Percentiles rank a stretch among this genome's conserved stretches.
phyloP scores from a whole-genome alignment of 1,140 invertebrate species.

The Cylas formicarius region DNA sequence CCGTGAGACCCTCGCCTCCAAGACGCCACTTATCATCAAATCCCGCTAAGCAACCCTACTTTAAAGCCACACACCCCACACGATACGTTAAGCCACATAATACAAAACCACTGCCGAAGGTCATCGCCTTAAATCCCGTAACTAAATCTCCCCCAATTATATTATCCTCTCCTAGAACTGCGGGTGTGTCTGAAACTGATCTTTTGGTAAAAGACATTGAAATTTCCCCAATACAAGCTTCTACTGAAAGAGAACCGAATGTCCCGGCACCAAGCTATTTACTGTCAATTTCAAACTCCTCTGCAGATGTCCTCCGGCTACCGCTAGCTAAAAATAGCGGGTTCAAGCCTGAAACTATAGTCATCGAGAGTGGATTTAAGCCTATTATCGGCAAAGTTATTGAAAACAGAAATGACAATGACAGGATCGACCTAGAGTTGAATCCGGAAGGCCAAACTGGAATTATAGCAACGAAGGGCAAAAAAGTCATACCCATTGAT shows the following conservation, averaged over 20 bases:
- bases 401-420: conserved; percentile 48
- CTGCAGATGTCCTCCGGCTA: neutral
- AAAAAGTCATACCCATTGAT: conserved; percentile 44
- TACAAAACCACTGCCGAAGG: too few species aligned
- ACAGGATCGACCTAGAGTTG: conserved; percentile 39
- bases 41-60: neutral
- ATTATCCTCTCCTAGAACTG: neutral
- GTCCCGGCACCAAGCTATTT: conserved; percentile 1
- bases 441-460: conserved; percentile 47
- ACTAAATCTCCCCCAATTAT: neutral
- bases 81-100: too few species aligned
- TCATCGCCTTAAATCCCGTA: neutral
- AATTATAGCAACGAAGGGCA: conserved; percentile 45
- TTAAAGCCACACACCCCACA: too few species aligned
- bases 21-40: neutral
- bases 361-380: conserved; percentile 75
- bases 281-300: neutral
- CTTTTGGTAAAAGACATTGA: conserved; percentile 29
- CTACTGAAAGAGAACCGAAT: conserved; percentile 32
- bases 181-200: conserved; percentile 6
- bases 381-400: conserved; percentile 61
- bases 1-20: neutral
- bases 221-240: conserved; percentile 33
- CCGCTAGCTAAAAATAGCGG: conserved; percentile 48
- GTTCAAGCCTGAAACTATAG: conserved; percentile 70